Conservation (phyloP, 1,140 invertebrate species). For the Caenorhabditis inopinata region DNA sequence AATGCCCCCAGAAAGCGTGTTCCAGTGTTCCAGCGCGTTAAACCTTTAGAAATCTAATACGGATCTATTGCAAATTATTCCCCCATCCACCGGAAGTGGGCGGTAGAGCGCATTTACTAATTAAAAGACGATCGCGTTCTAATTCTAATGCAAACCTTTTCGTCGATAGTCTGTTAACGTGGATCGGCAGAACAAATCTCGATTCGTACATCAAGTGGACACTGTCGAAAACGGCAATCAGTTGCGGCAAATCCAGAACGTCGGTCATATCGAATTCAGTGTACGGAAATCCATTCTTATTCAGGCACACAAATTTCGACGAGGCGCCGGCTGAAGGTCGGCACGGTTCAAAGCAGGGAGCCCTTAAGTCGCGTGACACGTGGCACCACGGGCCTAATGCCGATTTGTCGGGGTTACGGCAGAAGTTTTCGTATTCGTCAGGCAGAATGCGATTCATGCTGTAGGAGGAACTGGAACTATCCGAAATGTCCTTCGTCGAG, state of each 20-base stretch:
- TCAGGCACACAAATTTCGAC: not conserved
- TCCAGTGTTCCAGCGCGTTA: too few species aligned
- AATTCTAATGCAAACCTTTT: not conserved
- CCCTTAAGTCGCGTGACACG: not conserved
- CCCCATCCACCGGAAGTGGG: too few species aligned
- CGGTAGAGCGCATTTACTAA: too few species aligned
- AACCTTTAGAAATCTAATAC: too few species aligned
- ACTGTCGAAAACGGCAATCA: not conserved
- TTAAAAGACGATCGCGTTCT: too few species aligned
- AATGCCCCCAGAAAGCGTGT: too few species aligned
- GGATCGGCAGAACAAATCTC: not conserved
- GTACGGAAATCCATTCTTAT: not conserved
- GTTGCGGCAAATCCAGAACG: not conserved
- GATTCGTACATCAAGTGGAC: slow-evolving; percentile 13
- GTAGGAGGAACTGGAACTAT: slow-evolving; percentile 2
- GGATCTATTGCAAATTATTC: too few species aligned
- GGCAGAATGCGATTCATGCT: slow-evolving; percentile 1
- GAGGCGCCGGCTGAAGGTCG: not conserved
- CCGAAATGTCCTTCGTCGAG: not conserved
- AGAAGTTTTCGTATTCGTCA: slow-evolving; percentile 13
- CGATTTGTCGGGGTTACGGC: not conserved
- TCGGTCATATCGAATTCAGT: slow-evolving; percentile 1
- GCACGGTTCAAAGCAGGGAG: not conserved
- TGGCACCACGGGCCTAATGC: not conserved
- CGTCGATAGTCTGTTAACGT: not conserved